Evolutionary conservation across 2,797 vertebrate genomes (phyloP).

Genomic region (Urosaurus nigricauda): DNA sequence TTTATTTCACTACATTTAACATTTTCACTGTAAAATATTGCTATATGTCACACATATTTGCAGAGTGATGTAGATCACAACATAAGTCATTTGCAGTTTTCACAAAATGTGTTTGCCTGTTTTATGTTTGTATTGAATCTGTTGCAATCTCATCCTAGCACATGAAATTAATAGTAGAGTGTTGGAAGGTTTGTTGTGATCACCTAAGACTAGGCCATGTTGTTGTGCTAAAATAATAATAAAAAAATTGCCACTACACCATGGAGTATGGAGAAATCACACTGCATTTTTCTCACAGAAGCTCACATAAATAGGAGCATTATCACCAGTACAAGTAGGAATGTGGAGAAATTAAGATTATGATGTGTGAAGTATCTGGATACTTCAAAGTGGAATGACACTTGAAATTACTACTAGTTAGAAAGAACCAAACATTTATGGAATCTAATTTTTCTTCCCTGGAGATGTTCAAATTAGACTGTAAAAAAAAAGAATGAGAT

Average conservation of each 20-base stretch:
- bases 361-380: not conserved
- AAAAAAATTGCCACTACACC: not conserved
- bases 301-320: not conserved
- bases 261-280: not conserved
- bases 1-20: constrained; percentile 70
- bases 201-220: constrained; percentile 14
- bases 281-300: not conserved
- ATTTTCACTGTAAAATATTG: constrained; percentile 45
- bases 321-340: constrained; percentile 30
- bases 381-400: not conserved
- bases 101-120: constrained; percentile 40
- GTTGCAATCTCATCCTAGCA: constrained; percentile 27
- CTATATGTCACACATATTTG: constrained; percentile 13
- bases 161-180: constrained; percentile 12
- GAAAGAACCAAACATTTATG: not conserved
- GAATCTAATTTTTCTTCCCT: constrained; percentile 19
- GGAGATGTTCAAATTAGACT: not conserved
- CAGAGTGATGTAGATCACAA: constrained; percentile 28
- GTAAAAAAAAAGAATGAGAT: constrained; percentile 10
- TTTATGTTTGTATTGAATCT: constrained; percentile 18
- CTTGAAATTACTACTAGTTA: constrained; percentile 7
- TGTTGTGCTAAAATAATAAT: constrained; percentile 22
- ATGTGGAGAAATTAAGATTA: constrained; percentile 25
- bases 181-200: constrained; percentile 26
- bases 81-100: constrained; percentile 25